Conservation (phyloP, 2,888 invertebrate genomes). For the Microctonus aethiopoides region DNA sequence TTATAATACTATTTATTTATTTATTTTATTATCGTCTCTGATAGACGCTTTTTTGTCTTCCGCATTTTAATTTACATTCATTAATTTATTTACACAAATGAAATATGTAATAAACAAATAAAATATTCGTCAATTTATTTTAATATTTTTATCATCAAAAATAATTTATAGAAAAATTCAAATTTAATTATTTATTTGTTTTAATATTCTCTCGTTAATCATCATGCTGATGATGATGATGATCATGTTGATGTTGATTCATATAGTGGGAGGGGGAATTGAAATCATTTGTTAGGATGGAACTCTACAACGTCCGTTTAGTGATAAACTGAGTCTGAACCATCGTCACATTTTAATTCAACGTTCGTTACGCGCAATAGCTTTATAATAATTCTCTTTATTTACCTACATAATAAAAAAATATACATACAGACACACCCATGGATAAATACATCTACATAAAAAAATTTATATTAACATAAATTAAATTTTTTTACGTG, state of each 20-base stretch:
- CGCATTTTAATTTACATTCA: neutral
- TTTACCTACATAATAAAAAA: neutral
- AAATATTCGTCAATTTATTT: no score
- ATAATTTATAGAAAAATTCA: no score
- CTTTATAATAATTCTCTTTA: slow-evolving; percentile 31
- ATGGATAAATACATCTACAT: neutral
- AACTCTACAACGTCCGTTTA: slow-evolving; percentile 47
- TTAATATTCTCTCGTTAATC: neutral
- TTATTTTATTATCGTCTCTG: neutral
- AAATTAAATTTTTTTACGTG: neutral
- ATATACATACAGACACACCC: neutral
- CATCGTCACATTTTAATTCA: slow-evolving; percentile 54
- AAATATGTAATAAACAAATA: no score
- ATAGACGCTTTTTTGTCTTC: neutral
- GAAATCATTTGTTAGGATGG: slow-evolving; percentile 39
- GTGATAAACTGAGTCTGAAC: slow-evolving; percentile 58
- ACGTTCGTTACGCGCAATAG: slow-evolving; percentile 49
- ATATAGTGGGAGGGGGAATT: slow-evolving; percentile 31
- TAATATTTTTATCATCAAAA: no score
- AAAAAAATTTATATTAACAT: no score
- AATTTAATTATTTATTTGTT: neutral
- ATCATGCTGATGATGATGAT: neutral
- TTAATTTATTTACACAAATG: no score
- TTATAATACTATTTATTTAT: neutral
- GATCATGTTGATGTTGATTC: slow-evolving; percentile 1